Percentiles rank a stretch among this genome's conserved stretches.
Evolutionary conservation across 1,140 invertebrate genomes (phyloP).

Genomic region (Agrypnia vestita): DNA sequence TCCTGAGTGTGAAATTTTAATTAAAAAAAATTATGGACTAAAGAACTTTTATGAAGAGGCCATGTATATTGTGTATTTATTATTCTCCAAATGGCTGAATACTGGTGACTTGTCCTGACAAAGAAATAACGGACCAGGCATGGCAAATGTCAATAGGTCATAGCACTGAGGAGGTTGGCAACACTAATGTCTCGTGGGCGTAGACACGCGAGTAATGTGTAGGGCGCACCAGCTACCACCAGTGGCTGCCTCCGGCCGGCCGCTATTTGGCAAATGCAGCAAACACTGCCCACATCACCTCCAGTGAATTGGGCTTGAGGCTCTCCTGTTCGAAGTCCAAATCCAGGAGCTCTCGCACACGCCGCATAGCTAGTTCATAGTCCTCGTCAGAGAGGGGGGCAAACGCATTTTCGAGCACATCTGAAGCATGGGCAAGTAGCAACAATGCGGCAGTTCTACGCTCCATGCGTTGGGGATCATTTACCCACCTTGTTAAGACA

Average conservation of each 20-base stretch:
- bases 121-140: slow-evolving; percentile 6
- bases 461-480: slow-evolving; percentile 98
- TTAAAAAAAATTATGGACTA: background rate
- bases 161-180: slow-evolving; percentile 41
- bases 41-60: background rate
- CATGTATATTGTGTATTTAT: background rate
- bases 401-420: slow-evolving; percentile 99
- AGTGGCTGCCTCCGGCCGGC: slow-evolving; percentile 56
- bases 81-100: slow-evolving; percentile 5
- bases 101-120: slow-evolving; percentile 9
- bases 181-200: slow-evolving; percentile 34
- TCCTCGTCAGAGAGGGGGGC: slow-evolving; percentile 98
- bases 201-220: background rate
- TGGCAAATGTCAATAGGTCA: slow-evolving; percentile 20
- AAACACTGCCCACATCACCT: slow-evolving; percentile 99
- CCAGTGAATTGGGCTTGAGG: slow-evolving; percentile 88
- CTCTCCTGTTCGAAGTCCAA: slow-evolving; percentile 97
- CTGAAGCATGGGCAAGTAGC: slow-evolving; percentile 96
- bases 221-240: slow-evolving; percentile 51
- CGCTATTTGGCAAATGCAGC: slow-evolving; percentile 97
- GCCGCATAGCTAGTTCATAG: slow-evolving; percentile 98
- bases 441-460: slow-evolving; percentile 93
- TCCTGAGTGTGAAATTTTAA: background rate
- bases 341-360: slow-evolving; percentile 95
- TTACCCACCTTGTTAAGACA: slow-evolving; percentile 96